Base-by-base conservation (phyloP, 2,113 vertebrate species). In the Mystacornis crossleyi region DNA sequence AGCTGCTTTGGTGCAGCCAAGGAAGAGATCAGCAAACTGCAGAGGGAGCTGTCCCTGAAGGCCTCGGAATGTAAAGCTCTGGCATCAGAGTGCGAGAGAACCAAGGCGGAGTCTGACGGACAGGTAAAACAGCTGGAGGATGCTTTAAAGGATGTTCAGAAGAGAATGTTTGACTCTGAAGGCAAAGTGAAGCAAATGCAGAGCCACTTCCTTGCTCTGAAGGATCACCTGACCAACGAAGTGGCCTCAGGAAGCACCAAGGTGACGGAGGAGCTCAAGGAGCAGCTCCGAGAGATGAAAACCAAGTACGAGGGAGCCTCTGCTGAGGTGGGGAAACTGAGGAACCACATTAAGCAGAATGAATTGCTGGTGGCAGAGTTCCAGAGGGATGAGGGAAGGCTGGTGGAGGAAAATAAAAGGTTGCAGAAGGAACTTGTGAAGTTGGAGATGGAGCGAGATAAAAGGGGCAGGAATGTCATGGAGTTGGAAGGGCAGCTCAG, bases 131-230 rank as follows among this genome's bases (percentile, higher is more conserved):
- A 99, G 15, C 96, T 99, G 34, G 99, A 99, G 91, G 99, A 99
- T 2, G 99, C 99, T 4, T 78, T 99, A 38, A 98, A 98, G 24
- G 99, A 99, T 3, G 99, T 99, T 19, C 99, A 99, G 98, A 99
- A 99, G 95, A 98, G 99, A n/a, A 99, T 99, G 99, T 97, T 99
- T 24, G 99, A 99, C 38, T 99, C 99, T 0, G 99, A 99, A 96
- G 98, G 99, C 55, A 99, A 99, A 84, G 99, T 99, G 31, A 99
- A 99, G 81, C 99, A 99, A 92, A 99, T 99, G 97, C 99, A 99
- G 96, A 98, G 98, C 12, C 99, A 99, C 51, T 99, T 99, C 47
- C 98, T 99, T 2, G 99, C 99, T 9, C 98, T 99, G 13, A 99
- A 99, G 78, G 99, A 99, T 18, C 99, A 99, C 94, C 96, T 99